Percentiles rank a stretch among this genome's conserved stretches.
phyloP scores from a whole-genome alignment of 53 echinoderm and acorn worm genomes.

The Astropecten irregularis region DNA sequence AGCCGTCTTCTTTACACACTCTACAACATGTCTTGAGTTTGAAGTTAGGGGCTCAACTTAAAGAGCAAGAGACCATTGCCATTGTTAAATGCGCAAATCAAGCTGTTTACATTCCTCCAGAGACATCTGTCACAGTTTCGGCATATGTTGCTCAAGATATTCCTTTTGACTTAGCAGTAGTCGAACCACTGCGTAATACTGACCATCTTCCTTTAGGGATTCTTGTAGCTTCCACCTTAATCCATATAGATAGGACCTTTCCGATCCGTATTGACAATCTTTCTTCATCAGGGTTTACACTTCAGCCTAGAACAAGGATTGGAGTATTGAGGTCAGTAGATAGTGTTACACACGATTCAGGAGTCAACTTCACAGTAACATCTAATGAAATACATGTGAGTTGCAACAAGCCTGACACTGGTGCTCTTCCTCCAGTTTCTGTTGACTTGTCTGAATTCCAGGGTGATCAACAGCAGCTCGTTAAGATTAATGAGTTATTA shows the following conservation, averaged over 20 bases:
- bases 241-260: background rate
- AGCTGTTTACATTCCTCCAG: background rate
- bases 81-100: background rate
- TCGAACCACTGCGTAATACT: slow-evolving; percentile 10
- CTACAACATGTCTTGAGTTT: background rate
- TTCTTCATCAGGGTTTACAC: background rate
- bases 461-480: background rate
- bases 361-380: too few species aligned
- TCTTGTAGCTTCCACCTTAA: background rate
- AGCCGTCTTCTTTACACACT: too few species aligned
- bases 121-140: background rate
- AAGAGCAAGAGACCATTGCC: background rate
- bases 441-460: slow-evolving; percentile 5
- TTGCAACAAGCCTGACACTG: too few species aligned
- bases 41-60: background rate
- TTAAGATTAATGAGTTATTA: background rate
- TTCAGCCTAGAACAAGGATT: background rate
- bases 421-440: background rate
- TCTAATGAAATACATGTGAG: too few species aligned
- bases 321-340: background rate
- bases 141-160: background rate
- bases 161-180: background rate
- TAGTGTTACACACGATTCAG: too few species aligned
- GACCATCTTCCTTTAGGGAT: slow-evolving; percentile 24
- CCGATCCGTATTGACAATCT: slow-evolving; percentile 16